phyloP scores from a whole-genome alignment of 2,888 invertebrate genomes.

The Zaprionus obscuricornis region DNA sequence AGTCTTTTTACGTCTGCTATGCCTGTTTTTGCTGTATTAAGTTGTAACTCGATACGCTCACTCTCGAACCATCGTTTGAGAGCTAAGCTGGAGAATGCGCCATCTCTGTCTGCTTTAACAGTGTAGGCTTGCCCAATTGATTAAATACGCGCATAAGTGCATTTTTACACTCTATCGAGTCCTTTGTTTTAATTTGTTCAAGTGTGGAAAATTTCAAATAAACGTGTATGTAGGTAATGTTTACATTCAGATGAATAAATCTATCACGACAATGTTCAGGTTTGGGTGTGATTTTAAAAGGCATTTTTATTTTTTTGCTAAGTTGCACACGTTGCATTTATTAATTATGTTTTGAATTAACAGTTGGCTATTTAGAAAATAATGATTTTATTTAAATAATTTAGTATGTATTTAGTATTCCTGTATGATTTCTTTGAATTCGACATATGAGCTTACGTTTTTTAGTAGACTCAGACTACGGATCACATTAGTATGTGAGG shows the following conservation, averaged over 20 bases:
- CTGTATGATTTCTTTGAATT: conserved; percentile 6
- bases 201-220: no score
- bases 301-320: background rate
- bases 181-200: conserved; percentile 5
- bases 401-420: conserved; percentile 1
- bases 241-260: no score
- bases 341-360: conserved; percentile 11
- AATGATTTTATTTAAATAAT: conserved; percentile 11
- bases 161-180: conserved; percentile 2
- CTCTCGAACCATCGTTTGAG: no score
- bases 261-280: no score
- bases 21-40: no score
- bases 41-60: no score
- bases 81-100: no score
- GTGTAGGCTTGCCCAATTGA: no score
- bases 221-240: no score
- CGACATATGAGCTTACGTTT: background rate
- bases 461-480: background rate
- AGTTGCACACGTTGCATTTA: conserved; percentile 4
- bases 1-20: no score
- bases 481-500: background rate
- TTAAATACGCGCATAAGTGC: conserved; percentile 6
- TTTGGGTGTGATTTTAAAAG: no score
- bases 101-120: no score
- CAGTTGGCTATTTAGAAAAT: conserved; percentile 3